Evolutionary conservation across 2,888 invertebrate genomes (phyloP), one percentile per base, ranked within the genome.

Genomic region (Pelosia muscerda): DNA sequence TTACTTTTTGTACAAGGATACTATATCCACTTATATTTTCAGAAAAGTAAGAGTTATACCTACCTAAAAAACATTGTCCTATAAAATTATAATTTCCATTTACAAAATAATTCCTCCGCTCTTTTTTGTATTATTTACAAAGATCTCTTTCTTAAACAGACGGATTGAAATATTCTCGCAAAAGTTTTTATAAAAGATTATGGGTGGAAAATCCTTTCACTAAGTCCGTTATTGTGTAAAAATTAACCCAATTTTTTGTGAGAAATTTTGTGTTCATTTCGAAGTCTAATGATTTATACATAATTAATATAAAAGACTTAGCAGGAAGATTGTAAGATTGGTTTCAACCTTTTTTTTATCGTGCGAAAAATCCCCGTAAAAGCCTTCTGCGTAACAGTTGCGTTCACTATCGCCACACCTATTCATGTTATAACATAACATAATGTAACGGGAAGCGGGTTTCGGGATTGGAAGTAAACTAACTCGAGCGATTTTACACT

Each of bases 101-200:
- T 23, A 34, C 23, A 5, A 23, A 25, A 25, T 31, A 19, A 23
- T 5, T 8, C 59, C 11, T 38, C 10, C 38, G 10, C 25, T 3
- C 6, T 10, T 59, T 59, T 19, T 25, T 15, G 38, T 38, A 19
- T 59, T 38, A 34, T 34, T 38, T 15, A 23, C 59, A 38, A 59
- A 38, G 38, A 38, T 25, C 25, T 4, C 38, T 25, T 23, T 11
- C n/a, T 49, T n/a, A 49, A 49, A 49, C 49, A 49, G 38, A 10
- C 10, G 19, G 38, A 59, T 38, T 59, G 25, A 25, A 59, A 25
- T 38, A 38, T 59, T 19, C 38, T 59, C 19, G 19, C 23, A 23
- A 59, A 34, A 59, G 23, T 59, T 59, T 59, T 34, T 15, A 23
- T 34, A 59, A 38, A 59, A 25, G 59, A 38, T 25, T 59, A 19